These are phyloP conservation scores for Aphis craccivora DNA, from an alignment of 1,140 invertebrate species.

Conservation along the genomic window DNA sequence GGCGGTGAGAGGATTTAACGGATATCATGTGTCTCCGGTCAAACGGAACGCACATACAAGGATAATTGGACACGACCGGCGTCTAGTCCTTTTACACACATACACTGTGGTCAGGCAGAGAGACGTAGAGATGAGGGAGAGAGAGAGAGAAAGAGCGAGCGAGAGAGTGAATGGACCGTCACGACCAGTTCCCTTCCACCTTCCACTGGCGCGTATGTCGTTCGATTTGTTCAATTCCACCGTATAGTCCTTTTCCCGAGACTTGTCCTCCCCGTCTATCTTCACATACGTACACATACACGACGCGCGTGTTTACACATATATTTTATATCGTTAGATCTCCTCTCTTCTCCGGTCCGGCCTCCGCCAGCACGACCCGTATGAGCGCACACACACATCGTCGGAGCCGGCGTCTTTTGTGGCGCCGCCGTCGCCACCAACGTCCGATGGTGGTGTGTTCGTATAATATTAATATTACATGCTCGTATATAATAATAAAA, in stretches of 20 bases:
- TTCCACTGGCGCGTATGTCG: neutral
- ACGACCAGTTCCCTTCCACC: constrained; percentile 43
- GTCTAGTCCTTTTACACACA: constrained; percentile 42
- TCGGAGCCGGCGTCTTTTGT: constrained; percentile 56
- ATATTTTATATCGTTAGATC: neutral
- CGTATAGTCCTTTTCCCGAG: neutral
- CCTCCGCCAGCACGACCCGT: constrained; percentile 32
- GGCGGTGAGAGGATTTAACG: neutral
- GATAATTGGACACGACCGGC: constrained; percentile 58
- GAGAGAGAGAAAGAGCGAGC: neutral
- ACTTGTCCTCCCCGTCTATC: neutral
- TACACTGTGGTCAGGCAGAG: neutral
- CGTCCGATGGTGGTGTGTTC: neutral
- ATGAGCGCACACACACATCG: neutral
- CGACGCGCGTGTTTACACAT: neutral
- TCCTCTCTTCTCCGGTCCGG: neutral
- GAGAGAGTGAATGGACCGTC: neutral
- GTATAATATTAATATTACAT: neutral
- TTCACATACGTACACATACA: neutral
- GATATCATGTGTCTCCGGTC: constrained; percentile 53
- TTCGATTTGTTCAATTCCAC: constrained; percentile 47
- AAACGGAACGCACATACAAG: constrained; percentile 52
- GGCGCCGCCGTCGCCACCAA: constrained; percentile 39
- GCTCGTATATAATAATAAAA: neutral
- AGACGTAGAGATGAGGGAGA: neutral